Percentiles rank a stretch among this genome's conserved stretches.
These are phyloP conservation scores for Alosa sapidissima DNA, from an alignment of 2,797 vertebrate species.

Conservation along the genomic window DNA sequence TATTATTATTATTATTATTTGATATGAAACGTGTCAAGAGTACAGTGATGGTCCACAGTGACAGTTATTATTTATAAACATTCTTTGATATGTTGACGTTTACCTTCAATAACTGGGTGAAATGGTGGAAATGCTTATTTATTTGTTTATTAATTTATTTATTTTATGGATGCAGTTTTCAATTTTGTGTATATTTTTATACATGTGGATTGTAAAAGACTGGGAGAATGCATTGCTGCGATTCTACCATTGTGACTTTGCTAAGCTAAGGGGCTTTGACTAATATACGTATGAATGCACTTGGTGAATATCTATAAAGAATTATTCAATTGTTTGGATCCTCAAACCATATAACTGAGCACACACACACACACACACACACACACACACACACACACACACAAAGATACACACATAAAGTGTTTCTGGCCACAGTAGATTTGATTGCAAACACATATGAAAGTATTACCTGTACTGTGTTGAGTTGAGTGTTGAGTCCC, in stretches of 20 bases:
- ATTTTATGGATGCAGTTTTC: conserved; percentile 31
- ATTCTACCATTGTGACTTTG: conserved; percentile 46
- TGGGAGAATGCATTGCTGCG: conserved; percentile 45
- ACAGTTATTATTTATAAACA: conserved; percentile 56
- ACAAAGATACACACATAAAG: conserved; percentile 10
- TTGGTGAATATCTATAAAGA: conserved; percentile 22
- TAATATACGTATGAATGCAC: conserved; percentile 37
- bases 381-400: conserved; percentile 29
- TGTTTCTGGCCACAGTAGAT: conserved; percentile 33
- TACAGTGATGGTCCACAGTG: conserved; percentile 66
- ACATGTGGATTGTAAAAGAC: conserved; percentile 31
- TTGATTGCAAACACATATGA: conserved; percentile 36
- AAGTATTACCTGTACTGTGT: conserved; percentile 17
- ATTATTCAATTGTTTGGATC: conserved; percentile 27
- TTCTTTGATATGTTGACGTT: conserved; percentile 50
- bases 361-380: conserved; percentile 32
- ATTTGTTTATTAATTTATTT: conserved; percentile 49
- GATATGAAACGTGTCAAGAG: conserved; percentile 65
- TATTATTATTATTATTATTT: conserved; percentile 52
- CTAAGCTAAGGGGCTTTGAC: conserved; percentile 43
- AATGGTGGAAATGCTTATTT: conserved; percentile 34
- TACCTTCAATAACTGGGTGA: conserved; percentile 21
- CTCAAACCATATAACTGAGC: not conserved
- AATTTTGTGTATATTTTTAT: conserved; percentile 32
- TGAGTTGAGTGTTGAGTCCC: not conserved